Conservation (phyloP, 2,888 invertebrate genomes). For the Scaptomyza reducta region DNA sequence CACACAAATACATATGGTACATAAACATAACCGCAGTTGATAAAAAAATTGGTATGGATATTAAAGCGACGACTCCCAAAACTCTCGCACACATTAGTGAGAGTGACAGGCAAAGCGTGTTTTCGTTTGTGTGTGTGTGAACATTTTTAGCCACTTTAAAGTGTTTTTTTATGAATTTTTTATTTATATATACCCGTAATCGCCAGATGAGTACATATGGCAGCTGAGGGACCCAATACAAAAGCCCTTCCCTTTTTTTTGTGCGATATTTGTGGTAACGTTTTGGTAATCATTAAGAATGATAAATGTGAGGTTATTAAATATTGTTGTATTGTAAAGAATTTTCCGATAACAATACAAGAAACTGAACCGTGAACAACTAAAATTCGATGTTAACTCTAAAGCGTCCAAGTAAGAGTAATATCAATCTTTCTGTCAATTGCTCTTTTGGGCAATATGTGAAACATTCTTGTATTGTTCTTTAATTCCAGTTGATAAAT, state of each 20-base stretch:
- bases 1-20: slow-evolving; percentile 13
- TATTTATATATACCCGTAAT: slow-evolving; percentile 54
- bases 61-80: slow-evolving; percentile 43
- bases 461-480: slow-evolving; percentile 9
- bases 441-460: background rate
- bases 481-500: slow-evolving; percentile 15
- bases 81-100: slow-evolving; percentile 32
- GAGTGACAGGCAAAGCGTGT: slow-evolving; percentile 28
- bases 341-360: background rate
- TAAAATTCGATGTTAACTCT: slow-evolving; percentile 2
- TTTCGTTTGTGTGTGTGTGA: slow-evolving; percentile 16
- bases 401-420: background rate
- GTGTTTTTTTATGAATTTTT: slow-evolving; percentile 55
- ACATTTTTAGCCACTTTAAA: slow-evolving; percentile 52
- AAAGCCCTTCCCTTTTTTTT: background rate
- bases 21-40: slow-evolving; percentile 26
- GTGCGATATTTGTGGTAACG: slow-evolving; percentile 9
- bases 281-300: slow-evolving; percentile 10
- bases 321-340: slow-evolving; percentile 6
- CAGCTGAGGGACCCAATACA: slow-evolving; percentile 47
- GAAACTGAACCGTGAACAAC: background rate
- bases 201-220: slow-evolving; percentile 60
- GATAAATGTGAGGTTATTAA: slow-evolving; percentile 1
- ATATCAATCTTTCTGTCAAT: background rate
- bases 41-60: slow-evolving; percentile 50